A percentile compares a stretch with the other conserved stretches of the same genome.
phyloP scores from a whole-genome alignment of 2,888 invertebrate genomes.

The Protula sp. region DNA sequence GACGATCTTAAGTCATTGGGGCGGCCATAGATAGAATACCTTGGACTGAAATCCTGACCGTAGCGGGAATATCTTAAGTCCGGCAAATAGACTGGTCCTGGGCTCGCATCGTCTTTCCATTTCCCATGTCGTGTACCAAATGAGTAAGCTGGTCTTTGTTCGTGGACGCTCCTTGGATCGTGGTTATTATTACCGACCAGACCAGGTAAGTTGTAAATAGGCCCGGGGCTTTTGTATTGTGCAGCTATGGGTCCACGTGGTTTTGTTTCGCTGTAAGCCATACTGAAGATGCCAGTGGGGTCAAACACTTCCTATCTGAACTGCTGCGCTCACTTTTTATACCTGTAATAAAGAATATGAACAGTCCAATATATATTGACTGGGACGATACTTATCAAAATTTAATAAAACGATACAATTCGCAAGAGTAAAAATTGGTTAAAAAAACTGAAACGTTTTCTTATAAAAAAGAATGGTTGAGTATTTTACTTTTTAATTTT shows the following conservation, averaged over 20 bases:
- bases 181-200: neutral
- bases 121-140: neutral
- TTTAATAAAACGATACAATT: too few species aligned
- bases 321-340: too few species aligned
- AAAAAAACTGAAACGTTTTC: too few species aligned
- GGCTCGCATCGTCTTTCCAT: neutral
- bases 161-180: neutral
- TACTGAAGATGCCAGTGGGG: too few species aligned
- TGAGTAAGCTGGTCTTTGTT: neutral
- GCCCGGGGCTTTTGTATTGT: neutral
- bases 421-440: too few species aligned
- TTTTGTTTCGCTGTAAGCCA: neutral
- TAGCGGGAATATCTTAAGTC: neutral
- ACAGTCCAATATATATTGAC: too few species aligned
- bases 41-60: neutral
- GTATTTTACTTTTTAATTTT: too few species aligned
- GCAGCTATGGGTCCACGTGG: neutral
- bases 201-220: neutral
- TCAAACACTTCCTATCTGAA: too few species aligned
- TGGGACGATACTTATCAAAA: too few species aligned
- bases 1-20: neutral
- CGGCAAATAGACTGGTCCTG: neutral
- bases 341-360: too few species aligned
- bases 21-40: neutral
- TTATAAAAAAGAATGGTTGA: too few species aligned